Percentiles rank a stretch among this genome's conserved stretches.
Conservation (phyloP, 1,140 invertebrate genomes). For the Gonioctena quinquepunctata region DNA sequence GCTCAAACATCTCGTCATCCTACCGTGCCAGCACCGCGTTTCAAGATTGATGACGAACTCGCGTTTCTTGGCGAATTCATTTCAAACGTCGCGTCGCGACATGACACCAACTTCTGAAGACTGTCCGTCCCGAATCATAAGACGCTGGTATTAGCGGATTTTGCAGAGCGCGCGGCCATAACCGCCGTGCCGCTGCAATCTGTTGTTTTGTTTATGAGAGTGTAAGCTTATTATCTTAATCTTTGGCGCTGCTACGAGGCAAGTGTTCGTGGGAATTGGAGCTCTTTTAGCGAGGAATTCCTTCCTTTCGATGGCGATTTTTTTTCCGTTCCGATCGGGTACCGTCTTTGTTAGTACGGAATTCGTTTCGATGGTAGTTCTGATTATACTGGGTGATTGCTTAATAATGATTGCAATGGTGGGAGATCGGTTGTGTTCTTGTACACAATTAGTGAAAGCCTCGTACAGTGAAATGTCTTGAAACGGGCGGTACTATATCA, state of each 20-base stretch:
- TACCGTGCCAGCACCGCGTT: too few relatives aligned
- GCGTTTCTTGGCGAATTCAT: too few relatives aligned
- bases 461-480: too few relatives aligned
- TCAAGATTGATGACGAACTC: too few relatives aligned
- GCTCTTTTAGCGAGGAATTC: background rate
- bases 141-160: background rate
- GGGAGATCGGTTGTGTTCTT: too few relatives aligned
- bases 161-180: background rate
- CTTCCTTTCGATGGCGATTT: background rate
- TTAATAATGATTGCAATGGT: background rate
- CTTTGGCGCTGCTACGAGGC: background rate
- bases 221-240: slow-evolving; percentile 8
- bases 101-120: background rate
- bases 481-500: too few relatives aligned
- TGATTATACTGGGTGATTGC: background rate
- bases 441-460: too few relatives aligned
- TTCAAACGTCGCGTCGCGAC: too few relatives aligned
- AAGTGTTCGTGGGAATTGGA: slow-evolving; percentile 16
- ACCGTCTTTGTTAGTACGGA: background rate
- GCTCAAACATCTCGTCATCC: too few relatives aligned
- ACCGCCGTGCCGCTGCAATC: background rate
- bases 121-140: background rate
- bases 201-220: slow-evolving; percentile 3
- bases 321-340: background rate
- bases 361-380: background rate